Evolutionary conservation across 2,113 vertebrate species (phyloP).

Genomic region (Pogonocichla stellata): DNA sequence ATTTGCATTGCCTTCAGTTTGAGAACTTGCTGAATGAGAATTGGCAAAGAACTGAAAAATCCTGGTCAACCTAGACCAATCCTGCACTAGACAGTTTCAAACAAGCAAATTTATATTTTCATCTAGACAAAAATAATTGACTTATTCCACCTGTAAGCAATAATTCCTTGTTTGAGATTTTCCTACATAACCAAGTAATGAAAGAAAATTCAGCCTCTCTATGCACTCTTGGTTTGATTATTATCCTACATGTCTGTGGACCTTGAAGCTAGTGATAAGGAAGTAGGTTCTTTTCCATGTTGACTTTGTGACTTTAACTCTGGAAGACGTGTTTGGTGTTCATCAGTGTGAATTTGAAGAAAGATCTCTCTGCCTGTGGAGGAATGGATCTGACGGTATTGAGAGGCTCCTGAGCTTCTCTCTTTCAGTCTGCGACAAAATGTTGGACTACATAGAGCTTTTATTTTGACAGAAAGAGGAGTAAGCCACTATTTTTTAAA

Average conservation of each 20-base stretch:
- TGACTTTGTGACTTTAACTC: neutral
- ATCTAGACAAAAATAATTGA: neutral
- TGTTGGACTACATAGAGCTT: neutral
- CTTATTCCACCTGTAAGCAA: neutral
- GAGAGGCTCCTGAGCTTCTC: neutral
- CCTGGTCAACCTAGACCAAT: neutral
- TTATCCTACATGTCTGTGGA: neutral
- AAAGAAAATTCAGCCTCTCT: neutral
- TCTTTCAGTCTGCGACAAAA: neutral
- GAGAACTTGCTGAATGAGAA: neutral
- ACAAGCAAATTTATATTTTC: neutral
- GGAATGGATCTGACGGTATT: neutral
- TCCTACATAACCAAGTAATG: neutral
- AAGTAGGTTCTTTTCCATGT: neutral
- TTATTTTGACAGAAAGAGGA: neutral
- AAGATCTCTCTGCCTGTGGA: neutral
- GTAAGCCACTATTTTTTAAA: neutral
- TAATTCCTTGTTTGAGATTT: neutral
- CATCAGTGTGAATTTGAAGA: neutral
- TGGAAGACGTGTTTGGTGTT: neutral
- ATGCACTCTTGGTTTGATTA: neutral
- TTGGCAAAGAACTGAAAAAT: neutral
- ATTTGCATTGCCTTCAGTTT: neutral
- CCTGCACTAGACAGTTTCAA: neutral
- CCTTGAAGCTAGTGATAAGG: neutral